Base-by-base conservation (phyloP, 37 sponge, comb jelly and placozoan genomes). In the Corticium candelabrum region DNA sequence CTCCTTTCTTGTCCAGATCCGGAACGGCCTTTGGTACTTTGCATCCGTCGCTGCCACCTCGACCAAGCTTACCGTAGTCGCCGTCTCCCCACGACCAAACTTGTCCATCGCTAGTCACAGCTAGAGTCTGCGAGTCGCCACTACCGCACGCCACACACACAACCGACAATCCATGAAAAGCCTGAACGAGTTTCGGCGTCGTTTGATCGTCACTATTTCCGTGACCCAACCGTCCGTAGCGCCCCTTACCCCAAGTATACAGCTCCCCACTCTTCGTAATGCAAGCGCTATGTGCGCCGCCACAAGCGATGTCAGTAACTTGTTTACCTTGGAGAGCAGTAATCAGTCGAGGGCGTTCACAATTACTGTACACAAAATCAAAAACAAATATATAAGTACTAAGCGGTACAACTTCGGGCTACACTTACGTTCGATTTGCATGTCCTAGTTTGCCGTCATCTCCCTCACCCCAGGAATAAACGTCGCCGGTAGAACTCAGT, bases 51-150 rank as follows among this genome's bases (percentile, higher is more conserved):
- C 90, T 90, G 3, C 91, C 96, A n/a, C 91, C 94, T 56, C 96
- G 74, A 7, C 96, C 96, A 0, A 96, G 89, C 78, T 96, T 96
- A 35, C 96, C 96, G 76, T 96, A 96, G 81, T 96, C 96, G 3
- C 94, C 96, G 67, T 96, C 96, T 1, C 96, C 96, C 96, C 96
- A 96, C 2, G 91, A 88, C 90, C 85, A 96, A 34, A 88, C 91
- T 5, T 29, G 5, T 4, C 73, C 73, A 37, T 74, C 77, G 0
- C 82, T 89, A 41, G 74, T 72, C 39, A 78, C 75, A 0, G 90
- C 80, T 2, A 85, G 78, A 3, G 93, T 86, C 82, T 96, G 96
- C 31, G 96, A 90, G 73, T 96, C 96, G 33, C 96, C 96, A 82
- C 96, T 96, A 3, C 96, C 96, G 68, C 90, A 88, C 4, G 96